phyloP scores from a whole-genome alignment of 1,140 invertebrate species.

The Anastatus disparis region DNA sequence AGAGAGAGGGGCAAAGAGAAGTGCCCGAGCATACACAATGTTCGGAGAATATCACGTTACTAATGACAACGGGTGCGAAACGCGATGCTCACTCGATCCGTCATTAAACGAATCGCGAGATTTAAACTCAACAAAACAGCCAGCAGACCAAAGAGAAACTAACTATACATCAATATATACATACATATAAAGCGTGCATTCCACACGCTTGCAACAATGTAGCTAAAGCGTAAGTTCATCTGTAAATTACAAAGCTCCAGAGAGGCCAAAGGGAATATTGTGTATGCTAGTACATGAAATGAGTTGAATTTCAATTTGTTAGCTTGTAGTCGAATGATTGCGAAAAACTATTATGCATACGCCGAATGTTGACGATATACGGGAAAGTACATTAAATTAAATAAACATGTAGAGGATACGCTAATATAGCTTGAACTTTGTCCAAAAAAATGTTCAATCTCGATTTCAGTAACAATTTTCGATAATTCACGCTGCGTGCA shows the following conservation, averaged over 20 bases:
- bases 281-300: constrained; percentile 7
- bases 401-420: constrained; percentile 1
- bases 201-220: constrained; percentile 10
- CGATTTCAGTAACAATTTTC: no score
- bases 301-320: constrained; percentile 41
- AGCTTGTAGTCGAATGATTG: constrained; percentile 20
- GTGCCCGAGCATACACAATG: constrained; percentile 14
- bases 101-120: constrained; percentile 39
- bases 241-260: constrained; percentile 39
- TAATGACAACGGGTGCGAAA: constrained; percentile 32
- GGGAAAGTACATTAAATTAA: constrained; percentile 20
- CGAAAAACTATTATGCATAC: no score
- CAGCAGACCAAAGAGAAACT: neutral
- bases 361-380: no score
- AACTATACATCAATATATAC: no score
- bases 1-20: no score
- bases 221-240: constrained; percentile 37
- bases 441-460: no score
- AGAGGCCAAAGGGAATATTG: no score
- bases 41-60: constrained; percentile 26
- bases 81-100: constrained; percentile 33
- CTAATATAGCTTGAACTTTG: no score
- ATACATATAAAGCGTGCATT: no score
- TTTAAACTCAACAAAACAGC: neutral
- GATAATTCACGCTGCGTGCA: no score